Conservation (phyloP, 2,888 invertebrate species). For the Mesorhabditis spiculigera region DNA sequence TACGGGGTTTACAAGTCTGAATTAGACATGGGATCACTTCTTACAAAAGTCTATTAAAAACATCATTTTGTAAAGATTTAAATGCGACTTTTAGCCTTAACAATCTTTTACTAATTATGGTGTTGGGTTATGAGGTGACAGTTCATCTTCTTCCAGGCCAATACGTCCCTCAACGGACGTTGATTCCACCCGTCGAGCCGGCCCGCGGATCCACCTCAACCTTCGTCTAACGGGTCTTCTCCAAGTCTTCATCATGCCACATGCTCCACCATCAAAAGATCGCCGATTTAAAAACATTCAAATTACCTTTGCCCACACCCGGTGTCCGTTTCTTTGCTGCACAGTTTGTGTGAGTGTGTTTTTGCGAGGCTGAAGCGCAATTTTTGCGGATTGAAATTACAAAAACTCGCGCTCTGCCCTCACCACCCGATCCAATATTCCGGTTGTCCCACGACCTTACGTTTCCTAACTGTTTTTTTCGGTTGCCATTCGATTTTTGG, state of each 20-base stretch:
- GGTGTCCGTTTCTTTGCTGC: neutral
- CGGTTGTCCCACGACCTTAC: too few species aligned
- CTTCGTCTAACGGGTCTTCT: constrained; percentile 30
- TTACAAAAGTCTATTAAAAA: neutral
- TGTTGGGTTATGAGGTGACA: neutral
- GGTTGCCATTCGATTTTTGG: too few species aligned
- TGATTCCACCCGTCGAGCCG: constrained; percentile 40
- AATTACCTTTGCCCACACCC: neutral
- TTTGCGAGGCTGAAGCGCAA: neutral
- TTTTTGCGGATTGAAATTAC: neutral
- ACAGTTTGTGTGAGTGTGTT: too few species aligned
- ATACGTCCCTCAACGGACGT: constrained; percentile 48
- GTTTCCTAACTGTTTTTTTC: neutral
- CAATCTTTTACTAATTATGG: too few species aligned
- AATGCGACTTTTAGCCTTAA: too few species aligned
- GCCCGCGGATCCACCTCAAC: constrained; percentile 44
- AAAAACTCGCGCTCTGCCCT: too few species aligned
- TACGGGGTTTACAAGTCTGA: neutral
- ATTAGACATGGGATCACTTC: neutral
- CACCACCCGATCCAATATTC: too few species aligned
- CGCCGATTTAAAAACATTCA: too few species aligned
- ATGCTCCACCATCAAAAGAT: too few species aligned
- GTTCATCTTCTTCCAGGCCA: constrained; percentile 37
- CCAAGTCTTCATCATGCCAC: neutral
- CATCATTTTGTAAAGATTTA: too few species aligned